Base-by-base conservation (phyloP, 2,888 invertebrate genomes). In the Chymomyza caudatula region DNA sequence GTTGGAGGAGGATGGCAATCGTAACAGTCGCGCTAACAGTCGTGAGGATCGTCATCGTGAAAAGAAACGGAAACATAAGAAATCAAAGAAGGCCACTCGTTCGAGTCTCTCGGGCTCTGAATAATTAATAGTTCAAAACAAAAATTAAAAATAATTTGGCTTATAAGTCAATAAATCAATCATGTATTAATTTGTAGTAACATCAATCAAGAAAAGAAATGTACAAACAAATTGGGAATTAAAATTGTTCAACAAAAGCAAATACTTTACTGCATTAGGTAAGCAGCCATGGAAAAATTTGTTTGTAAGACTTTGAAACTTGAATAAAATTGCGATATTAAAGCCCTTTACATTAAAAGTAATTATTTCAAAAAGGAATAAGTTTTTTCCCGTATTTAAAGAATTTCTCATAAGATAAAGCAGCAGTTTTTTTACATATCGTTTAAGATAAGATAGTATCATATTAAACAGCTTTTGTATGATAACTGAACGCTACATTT, bases 41-140 rank as follows among this genome's bases (percentile, higher is more conserved):
- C 67, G 71, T 42, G 85, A 70, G 54, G 60, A 62, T 22, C 67
- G 63, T 11, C 63, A 65, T 60, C 69, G 73, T 25, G 70, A 88
- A 42, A 89, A 88, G 55, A 87, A 87, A 61, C 89, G 89, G 67
- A 90, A 89, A 74, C 74, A 90, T 60, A 83, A 89, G 73, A 90
- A 89, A 56, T 84, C 88, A 1, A 90, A 89, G 68, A 90, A 88
- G 53, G 63, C 86, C 11, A 72, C 77, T 86, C 49, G 90, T 89
- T 17, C 88, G 88, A 37, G 87, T 8, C 78, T 74, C 42, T 83
- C 89, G 19, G 85, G 77, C 53, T 77, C 88, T 1, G 76, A 88
- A 63, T 88, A 78, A 72, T 47, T 11, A 37, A 37, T 37, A 37
- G 29, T 37, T 37, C 29, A 37, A 37, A 29, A 37, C 2, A 2